Base-by-base conservation (phyloP, 2,888 invertebrate species). In the Hoplodrina blanda region DNA sequence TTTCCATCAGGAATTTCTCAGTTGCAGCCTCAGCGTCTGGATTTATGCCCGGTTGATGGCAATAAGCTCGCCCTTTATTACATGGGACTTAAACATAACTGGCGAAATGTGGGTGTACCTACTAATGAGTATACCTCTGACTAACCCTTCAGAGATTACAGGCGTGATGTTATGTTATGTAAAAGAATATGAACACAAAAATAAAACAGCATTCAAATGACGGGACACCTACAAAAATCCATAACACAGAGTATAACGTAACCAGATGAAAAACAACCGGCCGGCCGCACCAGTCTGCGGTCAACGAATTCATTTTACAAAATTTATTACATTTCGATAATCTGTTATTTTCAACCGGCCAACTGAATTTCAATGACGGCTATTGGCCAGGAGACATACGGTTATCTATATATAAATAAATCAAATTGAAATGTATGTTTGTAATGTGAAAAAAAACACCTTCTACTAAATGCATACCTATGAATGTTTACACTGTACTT, bases 291-390 rank as follows among this genome's bases (percentile, higher is more conserved):
- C 90, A 88, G 90, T 88, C 89, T 92, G 94, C 90, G 93, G 93
- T 88, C 77, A 62, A 72, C 83, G 89, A 90, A 90, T 91, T 91
- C 89, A 92, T 92, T 93, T 92, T 85, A 87, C 84, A 85, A 89
- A 89, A 91, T 91, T 91, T 89, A 91, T 93, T 91, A 90, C 89
- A 89, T 90, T 90, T 88, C 88, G 85, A 90, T 93, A 92, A 92
- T 90, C 88, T 89, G 88, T 87, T 90, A 87, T 90, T 90, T 89
- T 84, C 84, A 84, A 86, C 81, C 80, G 71, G 61, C 77, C 72
- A 76, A 82, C 84, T 86, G 86, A 85, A 87, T 89, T 89, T 88
- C 83, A 85, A 78, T 86, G 85, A 85, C 62, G 62, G 66, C 62
- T 78, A 82, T 82, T 81, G 79, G 62, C 57, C 46, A 55, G 56